Evolutionary conservation across 2,888 invertebrate genomes (phyloP).

Genomic region (Ectemnius continuus): DNA sequence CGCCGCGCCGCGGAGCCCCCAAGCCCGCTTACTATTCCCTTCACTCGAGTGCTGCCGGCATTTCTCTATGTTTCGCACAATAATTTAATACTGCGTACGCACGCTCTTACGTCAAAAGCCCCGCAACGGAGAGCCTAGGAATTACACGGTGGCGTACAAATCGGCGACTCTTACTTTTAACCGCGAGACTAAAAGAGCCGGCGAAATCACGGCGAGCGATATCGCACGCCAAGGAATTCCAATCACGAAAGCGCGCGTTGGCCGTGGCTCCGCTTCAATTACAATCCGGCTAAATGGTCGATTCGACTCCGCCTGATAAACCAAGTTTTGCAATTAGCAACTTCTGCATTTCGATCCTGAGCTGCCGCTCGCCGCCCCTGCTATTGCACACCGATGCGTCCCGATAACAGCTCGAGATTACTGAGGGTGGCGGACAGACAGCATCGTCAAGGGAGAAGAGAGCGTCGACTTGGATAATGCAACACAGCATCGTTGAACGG

Average conservation of each 20-base stretch:
- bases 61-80: neutral
- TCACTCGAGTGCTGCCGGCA: neutral
- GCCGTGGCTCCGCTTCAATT: conserved; percentile 36
- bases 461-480: conserved; percentile 3
- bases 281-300: conserved; percentile 50
- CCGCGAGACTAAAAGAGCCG: conserved; percentile 3
- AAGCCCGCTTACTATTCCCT: neutral
- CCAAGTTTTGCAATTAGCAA: conserved; percentile 50
- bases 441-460: conserved; percentile 30
- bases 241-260: conserved; percentile 18
- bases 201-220: conserved; percentile 32
- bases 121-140: neutral
- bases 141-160: conserved; percentile 8
- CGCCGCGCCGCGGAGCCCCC: neutral
- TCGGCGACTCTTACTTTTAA: conserved; percentile 8
- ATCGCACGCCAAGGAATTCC: conserved; percentile 36
- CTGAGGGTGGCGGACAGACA: conserved; percentile 21
- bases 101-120: neutral
- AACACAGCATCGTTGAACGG: no score
- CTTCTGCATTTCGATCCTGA: conserved; percentile 39
- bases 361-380: conserved; percentile 36
- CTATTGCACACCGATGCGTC: conserved; percentile 56
- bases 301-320: conserved; percentile 45
- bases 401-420: conserved; percentile 44
- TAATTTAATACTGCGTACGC: neutral